Evolutionary conservation across 2,797 vertebrate genomes (phyloP).

Genomic region (Synanceia verrucosa): DNA sequence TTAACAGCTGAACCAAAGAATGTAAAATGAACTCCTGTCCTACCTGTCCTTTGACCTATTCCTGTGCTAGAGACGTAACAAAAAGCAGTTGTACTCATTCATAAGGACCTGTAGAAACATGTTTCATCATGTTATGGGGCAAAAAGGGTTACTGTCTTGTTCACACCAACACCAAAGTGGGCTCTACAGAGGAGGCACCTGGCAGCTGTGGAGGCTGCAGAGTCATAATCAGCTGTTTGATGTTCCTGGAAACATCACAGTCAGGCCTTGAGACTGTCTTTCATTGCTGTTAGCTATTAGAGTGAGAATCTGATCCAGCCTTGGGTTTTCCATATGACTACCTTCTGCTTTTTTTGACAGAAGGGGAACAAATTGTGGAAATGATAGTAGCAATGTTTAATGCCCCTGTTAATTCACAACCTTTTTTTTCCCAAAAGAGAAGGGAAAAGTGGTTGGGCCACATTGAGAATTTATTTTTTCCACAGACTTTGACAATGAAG

Average conservation of each 20-base stretch:
- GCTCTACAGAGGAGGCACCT: slow-evolving; percentile 58
- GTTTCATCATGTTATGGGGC: slow-evolving; percentile 44
- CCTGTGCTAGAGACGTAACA: not conserved
- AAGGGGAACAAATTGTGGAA: not conserved
- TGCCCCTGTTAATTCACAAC: not conserved
- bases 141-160: slow-evolving; percentile 16
- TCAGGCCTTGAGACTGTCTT: slow-evolving; percentile 27
- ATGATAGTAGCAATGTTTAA: not conserved
- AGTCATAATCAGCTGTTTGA: slow-evolving; percentile 65
- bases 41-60: not conserved
- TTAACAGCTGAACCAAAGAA: not conserved
- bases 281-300: slow-evolving; percentile 43
- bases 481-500: too few relatives aligned
- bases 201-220: slow-evolving; percentile 65
- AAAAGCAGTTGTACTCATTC: slow-evolving; percentile 28
- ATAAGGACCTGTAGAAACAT: slow-evolving; percentile 13
- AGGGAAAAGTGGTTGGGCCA: too few relatives aligned
- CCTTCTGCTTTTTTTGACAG: slow-evolving; percentile 11
- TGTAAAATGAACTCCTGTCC: not conserved
- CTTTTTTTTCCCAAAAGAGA: not conserved
- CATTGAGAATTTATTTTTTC: too few relatives aligned
- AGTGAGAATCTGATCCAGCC: slow-evolving; percentile 14
- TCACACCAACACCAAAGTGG: slow-evolving; percentile 26
- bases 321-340: slow-evolving; percentile 14
- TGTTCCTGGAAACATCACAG: slow-evolving; percentile 43